Conservation (phyloP, 2,888 invertebrate genomes). For the Troilus luridus region DNA sequence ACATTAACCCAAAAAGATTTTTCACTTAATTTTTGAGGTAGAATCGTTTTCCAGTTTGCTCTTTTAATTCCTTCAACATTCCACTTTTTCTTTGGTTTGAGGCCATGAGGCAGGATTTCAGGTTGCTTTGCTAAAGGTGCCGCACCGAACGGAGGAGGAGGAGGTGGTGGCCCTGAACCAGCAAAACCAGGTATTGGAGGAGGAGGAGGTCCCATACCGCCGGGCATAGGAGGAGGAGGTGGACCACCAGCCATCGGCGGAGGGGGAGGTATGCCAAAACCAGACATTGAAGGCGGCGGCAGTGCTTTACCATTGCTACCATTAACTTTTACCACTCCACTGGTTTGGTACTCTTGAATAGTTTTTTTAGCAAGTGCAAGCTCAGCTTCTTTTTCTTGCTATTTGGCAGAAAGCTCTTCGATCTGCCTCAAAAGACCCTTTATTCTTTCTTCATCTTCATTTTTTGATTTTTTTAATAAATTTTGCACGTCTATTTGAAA, state of each 20-base stretch:
- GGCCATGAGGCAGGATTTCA: constrained; percentile 85
- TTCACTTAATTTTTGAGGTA: constrained; percentile 90
- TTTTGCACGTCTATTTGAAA: constrained; percentile 95
- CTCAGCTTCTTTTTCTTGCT: constrained; percentile 94
- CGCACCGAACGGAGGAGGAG: constrained; percentile 71
- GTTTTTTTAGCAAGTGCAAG: constrained; percentile 85
- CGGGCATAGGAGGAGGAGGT: constrained; percentile 68
- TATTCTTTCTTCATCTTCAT: constrained; percentile 81
- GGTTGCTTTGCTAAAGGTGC: constrained; percentile 67
- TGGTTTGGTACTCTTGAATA: constrained; percentile 72
- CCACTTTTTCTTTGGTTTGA: constrained; percentile 95
- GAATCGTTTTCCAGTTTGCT: constrained; percentile 96
- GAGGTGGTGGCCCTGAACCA: constrained; percentile 73
- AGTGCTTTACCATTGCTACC: constrained; percentile 70
- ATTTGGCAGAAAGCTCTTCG: constrained; percentile 90
- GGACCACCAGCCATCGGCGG: constrained; percentile 69
- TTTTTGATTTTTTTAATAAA: constrained; percentile 81
- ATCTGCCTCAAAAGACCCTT: constrained; percentile 87
- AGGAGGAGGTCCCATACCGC: constrained; percentile 69
- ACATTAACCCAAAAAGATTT: constrained; percentile 96
- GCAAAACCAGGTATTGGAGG: constrained; percentile 70
- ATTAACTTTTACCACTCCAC: constrained; percentile 63
- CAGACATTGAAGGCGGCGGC: constrained; percentile 71
- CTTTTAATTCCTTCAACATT: constrained; percentile 89
- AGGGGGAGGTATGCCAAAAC: constrained; percentile 70